These are phyloP conservation scores for Tenebrosternarchus preto DNA, from an alignment of 2,113 vertebrate genomes.

Conservation along the genomic window DNA sequence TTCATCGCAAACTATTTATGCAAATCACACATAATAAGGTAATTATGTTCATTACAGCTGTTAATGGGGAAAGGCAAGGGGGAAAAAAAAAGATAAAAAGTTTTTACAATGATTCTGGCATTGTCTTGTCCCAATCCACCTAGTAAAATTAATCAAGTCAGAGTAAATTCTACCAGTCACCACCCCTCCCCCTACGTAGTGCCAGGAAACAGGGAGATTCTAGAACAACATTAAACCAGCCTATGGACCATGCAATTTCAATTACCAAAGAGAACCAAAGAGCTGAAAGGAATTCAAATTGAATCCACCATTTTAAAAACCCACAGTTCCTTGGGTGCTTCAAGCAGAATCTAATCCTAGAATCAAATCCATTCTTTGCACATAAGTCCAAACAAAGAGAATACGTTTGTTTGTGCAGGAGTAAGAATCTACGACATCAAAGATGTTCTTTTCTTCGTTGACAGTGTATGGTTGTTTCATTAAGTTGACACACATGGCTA, in stretches of 20 bases:
- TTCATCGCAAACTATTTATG: slow-evolving; percentile 26
- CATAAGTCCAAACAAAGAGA: slow-evolving; percentile 12
- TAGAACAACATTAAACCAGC: slow-evolving; percentile 68
- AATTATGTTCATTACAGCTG: slow-evolving; percentile 61
- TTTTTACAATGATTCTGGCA: slow-evolving; percentile 51
- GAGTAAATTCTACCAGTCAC: slow-evolving; percentile 55
- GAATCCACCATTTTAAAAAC: slow-evolving; percentile 57
- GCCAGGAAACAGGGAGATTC: slow-evolving; percentile 53
- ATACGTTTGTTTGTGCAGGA: slow-evolving; percentile 22
- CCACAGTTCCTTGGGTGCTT: slow-evolving; percentile 26
- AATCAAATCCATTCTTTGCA: slow-evolving; percentile 44
- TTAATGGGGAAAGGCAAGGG: slow-evolving; percentile 51
- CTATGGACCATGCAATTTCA: slow-evolving; percentile 72
- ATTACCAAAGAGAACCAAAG: slow-evolving; percentile 70
- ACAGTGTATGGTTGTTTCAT: not conserved
- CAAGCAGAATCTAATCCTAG: slow-evolving; percentile 32
- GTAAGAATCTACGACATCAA: slow-evolving; percentile 21
- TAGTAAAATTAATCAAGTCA: slow-evolving; percentile 63
- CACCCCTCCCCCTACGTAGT: slow-evolving; percentile 26
- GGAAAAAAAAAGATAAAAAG: slow-evolving; percentile 29
- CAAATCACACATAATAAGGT: slow-evolving; percentile 45
- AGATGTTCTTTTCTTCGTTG: not conserved
- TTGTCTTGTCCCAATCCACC: slow-evolving; percentile 59
- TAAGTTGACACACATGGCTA: slow-evolving; percentile 28
- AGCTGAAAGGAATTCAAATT: slow-evolving; percentile 62